Evolutionary conservation across 2,888 invertebrate species (phyloP), one percentile per base, ranked within the genome.

Genomic region (Digitonthophagus gazella): DNA sequence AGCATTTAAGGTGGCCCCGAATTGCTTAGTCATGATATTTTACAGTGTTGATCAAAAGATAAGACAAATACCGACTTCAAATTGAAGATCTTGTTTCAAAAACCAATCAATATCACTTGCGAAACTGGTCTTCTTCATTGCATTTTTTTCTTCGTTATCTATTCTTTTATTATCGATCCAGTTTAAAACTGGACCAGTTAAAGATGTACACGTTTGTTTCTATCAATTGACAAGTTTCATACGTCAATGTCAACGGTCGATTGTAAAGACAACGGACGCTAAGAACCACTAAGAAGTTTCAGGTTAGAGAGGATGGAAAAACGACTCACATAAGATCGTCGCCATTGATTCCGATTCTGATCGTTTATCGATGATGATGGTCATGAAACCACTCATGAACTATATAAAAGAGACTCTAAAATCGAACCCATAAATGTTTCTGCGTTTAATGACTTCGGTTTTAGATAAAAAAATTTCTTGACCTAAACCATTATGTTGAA

Each of bases 201-300:
- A 44, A 65, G 65, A 65, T 65, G 65, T 65, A 65, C 67, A 66
- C 64, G 69, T 71, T 71, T 69, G 67, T 69, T 71, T 65, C 65
- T 64, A 65, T 65, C 67, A 6, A 28, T 67, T 71, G 71, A 71
- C 71, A 71, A 71, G 58, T 65, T 65, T 71, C 71, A 68, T 71
- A 57, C 67, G 67, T 71, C 71, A 71, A 65, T 67, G 71, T 69
- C 69, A 64, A 44, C 22, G 56, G 63, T 57, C 8, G 14, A 4
- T 14, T 58, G n/a, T 18, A 58, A 16, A 44, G 28, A 44, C 28
- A n/a, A n/a, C n/a, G n/a, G n/a, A n/a, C n/a, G n/a, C n/a, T n/a
- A n/a, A n/a, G n/a, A n/a, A n/a, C n/a, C n/a, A n/a, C n/a, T n/a
- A n/a, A n/a, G 28, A 5, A 44, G 28, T 44, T 44, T 44, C 28